Conservation (phyloP, 2,113 vertebrate genomes). For the Takifugu flavidus region DNA sequence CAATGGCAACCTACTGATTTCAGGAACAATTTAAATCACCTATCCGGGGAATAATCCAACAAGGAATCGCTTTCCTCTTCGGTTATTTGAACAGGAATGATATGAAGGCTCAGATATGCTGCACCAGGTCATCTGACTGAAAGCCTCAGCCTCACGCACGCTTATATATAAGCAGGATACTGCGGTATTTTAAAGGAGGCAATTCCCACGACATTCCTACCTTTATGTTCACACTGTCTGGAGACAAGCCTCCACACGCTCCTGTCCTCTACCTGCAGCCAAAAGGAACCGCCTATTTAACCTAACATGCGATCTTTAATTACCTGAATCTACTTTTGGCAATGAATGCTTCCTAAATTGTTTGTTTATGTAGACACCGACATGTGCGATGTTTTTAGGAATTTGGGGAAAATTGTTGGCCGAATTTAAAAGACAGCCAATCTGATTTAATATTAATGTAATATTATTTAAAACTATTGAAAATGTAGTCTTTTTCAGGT, state of each 20-base stretch:
- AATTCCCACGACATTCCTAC: constrained; percentile 56
- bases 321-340: not conserved
- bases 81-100: too few relatives aligned
- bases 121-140: not conserved
- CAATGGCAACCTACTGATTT: not conserved
- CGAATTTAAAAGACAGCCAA: too few relatives aligned
- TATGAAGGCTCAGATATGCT: not conserved
- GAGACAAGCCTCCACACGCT: constrained; percentile 50
- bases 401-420: not conserved
- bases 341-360: not conserved
- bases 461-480: not conserved
- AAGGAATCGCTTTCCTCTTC: too few relatives aligned
- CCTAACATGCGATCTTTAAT: constrained; percentile 5
- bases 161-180: constrained; percentile 1
- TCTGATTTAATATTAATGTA: too few relatives aligned
- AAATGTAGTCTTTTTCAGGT: not conserved
- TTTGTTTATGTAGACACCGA: not conserved
- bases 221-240: constrained; percentile 42
- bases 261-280: constrained; percentile 17
- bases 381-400: not conserved
- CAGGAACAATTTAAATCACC: too few relatives aligned
- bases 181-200: constrained; percentile 18
- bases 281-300: constrained; percentile 20
- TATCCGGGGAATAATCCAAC: too few relatives aligned
- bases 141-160: not conserved